Evolutionary conservation across 2,797 vertebrate genomes (phyloP), one percentile per base, ranked within the genome.

Genomic region (Poecilia picta): DNA sequence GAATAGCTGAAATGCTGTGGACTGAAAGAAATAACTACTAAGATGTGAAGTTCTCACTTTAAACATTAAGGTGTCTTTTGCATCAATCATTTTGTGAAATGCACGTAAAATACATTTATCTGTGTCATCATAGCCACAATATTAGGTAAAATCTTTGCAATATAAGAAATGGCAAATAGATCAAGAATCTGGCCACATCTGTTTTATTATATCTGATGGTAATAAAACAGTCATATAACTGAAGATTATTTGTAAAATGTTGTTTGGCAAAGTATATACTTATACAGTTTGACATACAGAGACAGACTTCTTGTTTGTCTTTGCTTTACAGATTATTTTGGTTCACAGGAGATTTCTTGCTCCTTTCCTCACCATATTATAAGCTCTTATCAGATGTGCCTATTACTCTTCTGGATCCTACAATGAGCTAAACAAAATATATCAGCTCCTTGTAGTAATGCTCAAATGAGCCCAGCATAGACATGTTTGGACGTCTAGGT

Each of bases 401-500:
- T 47, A 78, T 45, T n/a, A 46, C 41, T 71, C 33, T 39, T 68
- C 64, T 39, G 36, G 12, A 41, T 12, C 43, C 68, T 10, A 45
- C 43, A 72, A 46, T 72, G 3, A 72, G 16, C 41, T 72, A 46
- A 71, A 31, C 3, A 16, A 72, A 45, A 66, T 25, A 25, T 0
- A 8, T 23, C 3, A 28, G 2, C 23, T 46, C 78, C 23, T 70
- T 59, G 77, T 36, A 53, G n/a, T 10, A 1, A 43, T 78, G 82
- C 70, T 41, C 51, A 73, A 51, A 68, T n/a, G 31, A 83, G 15
- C 12, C 46, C 16, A 83, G 13, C 6, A 2, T n/a, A 8, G 43
- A 41, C 31, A 51, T 70, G 53, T 46, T 31, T 74, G 45, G 43
- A 72, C 81, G 76, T 75, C 18, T 0, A 25, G 76, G 39, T 76